These are phyloP conservation scores for Polietes domitor DNA, from an alignment of 2,888 invertebrate species.

Conservation along the genomic window DNA sequence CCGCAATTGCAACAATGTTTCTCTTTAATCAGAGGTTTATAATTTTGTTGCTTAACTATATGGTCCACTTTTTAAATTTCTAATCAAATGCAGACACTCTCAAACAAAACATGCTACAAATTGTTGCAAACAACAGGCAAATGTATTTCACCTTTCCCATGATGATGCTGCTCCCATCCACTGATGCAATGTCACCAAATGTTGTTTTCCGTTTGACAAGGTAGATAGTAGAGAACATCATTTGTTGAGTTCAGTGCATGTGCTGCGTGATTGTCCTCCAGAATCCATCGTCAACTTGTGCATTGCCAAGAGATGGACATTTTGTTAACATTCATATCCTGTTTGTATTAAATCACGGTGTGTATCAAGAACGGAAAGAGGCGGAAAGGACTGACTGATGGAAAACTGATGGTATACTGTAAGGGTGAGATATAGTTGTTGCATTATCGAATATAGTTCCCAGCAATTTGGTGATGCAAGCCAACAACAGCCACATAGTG, in stretches of 20 bases:
- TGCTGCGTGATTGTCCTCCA: too few relatives aligned
- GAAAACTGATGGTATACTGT: too few relatives aligned
- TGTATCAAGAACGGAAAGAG: neutral
- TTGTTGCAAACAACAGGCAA: constrained; percentile 25
- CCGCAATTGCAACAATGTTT: neutral
- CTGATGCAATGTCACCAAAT: neutral
- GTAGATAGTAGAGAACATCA: too few relatives aligned
- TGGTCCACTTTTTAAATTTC: neutral
- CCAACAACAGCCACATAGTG: neutral
- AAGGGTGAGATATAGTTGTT: neutral
- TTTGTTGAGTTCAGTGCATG: too few relatives aligned
- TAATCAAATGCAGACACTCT: constrained; percentile 1
- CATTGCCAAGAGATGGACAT: neutral
- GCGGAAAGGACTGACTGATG: neutral
- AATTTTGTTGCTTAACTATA: constrained; percentile 19
- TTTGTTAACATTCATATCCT: constrained; percentile 2
- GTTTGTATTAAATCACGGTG: neutral
- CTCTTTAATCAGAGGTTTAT: neutral
- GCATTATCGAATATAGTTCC: neutral
- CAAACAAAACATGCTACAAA: neutral
- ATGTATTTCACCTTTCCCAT: neutral
- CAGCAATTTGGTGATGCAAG: neutral
- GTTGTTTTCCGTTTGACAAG: neutral
- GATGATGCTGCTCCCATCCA: too few relatives aligned
- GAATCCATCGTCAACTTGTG: neutral